These are phyloP conservation scores for Lydus trimaculatus DNA, from an alignment of 2,888 invertebrate genomes.

Conservation along the genomic window DNA sequence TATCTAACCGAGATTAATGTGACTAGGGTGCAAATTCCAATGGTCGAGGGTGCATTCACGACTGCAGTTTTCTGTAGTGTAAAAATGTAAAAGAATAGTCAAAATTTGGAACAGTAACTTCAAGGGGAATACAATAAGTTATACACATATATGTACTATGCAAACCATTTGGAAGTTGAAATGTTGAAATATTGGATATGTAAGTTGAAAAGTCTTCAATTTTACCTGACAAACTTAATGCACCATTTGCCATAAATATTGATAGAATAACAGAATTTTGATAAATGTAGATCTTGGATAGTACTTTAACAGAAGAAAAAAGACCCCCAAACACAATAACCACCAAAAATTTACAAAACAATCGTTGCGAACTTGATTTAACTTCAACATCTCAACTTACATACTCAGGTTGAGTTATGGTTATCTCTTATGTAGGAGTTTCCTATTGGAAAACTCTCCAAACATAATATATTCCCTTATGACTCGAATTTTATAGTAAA, in stretches of 20 bases:
- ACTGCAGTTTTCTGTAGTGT: constrained; percentile 36
- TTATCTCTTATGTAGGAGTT: constrained; percentile 7
- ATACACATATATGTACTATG: not conserved
- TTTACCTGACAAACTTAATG: constrained; percentile 27
- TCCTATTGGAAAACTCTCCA: constrained; percentile 6
- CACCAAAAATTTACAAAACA: constrained; percentile 1
- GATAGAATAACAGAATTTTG: constrained; percentile 24
- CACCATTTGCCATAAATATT: constrained; percentile 20
- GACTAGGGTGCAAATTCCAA: constrained; percentile 46
- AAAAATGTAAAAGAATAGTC: constrained; percentile 10
- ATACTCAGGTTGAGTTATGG: constrained; percentile 9
- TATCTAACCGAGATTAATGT: constrained; percentile 58
- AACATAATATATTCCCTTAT: constrained; percentile 24
- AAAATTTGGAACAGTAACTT: constrained; percentile 18
- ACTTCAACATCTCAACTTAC: constrained; percentile 7
- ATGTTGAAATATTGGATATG: constrained; percentile 15
- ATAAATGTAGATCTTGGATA: constrained; percentile 20
- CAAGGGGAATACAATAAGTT: constrained; percentile 16
- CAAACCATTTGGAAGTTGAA: not conserved
- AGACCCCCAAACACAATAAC: not conserved
- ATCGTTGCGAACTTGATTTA: constrained; percentile 10
- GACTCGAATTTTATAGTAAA: constrained; percentile 6
- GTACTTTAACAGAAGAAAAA: not conserved
- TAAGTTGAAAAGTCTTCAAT: constrained; percentile 18
- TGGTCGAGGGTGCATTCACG: constrained; percentile 43